phyloP scores from a whole-genome alignment of 2,113 vertebrate genomes.

The Nanger granti region DNA sequence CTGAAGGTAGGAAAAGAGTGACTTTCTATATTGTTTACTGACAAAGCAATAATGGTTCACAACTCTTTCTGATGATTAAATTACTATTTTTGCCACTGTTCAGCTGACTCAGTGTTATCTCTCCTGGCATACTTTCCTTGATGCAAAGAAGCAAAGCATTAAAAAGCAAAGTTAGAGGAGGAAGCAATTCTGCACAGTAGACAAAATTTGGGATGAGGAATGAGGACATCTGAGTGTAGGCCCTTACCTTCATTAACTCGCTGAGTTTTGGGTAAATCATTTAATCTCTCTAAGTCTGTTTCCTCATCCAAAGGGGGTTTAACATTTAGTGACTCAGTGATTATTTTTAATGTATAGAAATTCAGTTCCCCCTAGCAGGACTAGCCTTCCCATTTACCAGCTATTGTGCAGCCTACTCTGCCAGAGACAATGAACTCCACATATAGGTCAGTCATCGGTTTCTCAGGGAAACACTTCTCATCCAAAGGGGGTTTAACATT shows the following conservation, averaged over 20 bases:
- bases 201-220: background rate
- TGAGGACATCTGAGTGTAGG: background rate
- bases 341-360: background rate
- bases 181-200: background rate
- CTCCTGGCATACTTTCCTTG: conserved; percentile 17
- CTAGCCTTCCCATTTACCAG: background rate
- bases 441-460: background rate
- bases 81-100: background rate
- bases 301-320: background rate
- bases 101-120: background rate
- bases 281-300: background rate
- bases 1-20: conserved; percentile 83
- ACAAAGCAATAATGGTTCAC: background rate
- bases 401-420: background rate
- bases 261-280: background rate
- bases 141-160: conserved; percentile 4
- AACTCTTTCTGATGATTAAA: conserved; percentile 15
- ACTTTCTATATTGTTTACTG: background rate
- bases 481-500: background rate
- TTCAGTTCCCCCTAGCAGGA: background rate
- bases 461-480: background rate
- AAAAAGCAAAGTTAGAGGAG: background rate
- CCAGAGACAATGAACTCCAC: background rate
- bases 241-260: background rate
- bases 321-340: background rate